These are phyloP conservation scores for Brassicogethes aeneus DNA, from an alignment of 2,888 invertebrate genomes.

Conservation along the genomic window DNA sequence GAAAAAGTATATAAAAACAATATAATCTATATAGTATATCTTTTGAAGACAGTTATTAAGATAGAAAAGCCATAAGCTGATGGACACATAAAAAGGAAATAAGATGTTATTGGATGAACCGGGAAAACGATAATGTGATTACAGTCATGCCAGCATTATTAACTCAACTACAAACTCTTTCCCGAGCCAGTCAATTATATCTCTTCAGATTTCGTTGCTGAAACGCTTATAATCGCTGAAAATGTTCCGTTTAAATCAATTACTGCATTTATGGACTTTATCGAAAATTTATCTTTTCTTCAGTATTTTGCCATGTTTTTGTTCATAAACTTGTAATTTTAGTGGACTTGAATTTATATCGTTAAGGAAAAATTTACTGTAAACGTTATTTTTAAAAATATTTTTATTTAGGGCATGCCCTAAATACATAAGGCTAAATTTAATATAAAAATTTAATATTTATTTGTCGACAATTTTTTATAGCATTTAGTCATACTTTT, in stretches of 20 bases:
- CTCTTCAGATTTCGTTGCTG: not conserved
- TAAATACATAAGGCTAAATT: too few species aligned
- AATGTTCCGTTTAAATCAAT: constrained; percentile 8
- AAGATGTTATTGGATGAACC: constrained; percentile 19
- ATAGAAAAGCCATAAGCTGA: constrained; percentile 14
- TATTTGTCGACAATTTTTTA: too few species aligned
- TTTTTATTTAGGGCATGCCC: too few species aligned
- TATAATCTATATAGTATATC: not conserved
- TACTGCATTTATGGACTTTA: not conserved
- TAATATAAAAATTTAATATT: too few species aligned
- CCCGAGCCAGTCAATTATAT: not conserved
- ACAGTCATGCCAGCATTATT: constrained; percentile 30
- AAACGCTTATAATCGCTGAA: not conserved
- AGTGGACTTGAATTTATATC: too few species aligned
- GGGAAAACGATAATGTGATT: constrained; percentile 29
- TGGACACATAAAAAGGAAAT: constrained; percentile 18
- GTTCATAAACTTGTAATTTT: too few species aligned
- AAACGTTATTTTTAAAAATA: too few species aligned
- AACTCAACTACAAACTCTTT: constrained; percentile 19
- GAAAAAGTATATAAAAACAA: not conserved
- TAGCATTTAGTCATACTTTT: too few species aligned
- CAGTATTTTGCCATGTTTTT: not conserved
- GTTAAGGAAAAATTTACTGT: too few species aligned
- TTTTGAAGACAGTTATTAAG: constrained; percentile 4
- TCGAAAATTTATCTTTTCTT: not conserved